phyloP scores from a whole-genome alignment of 2,797 vertebrate species.

The Pseudocheirus occidentalis region DNA sequence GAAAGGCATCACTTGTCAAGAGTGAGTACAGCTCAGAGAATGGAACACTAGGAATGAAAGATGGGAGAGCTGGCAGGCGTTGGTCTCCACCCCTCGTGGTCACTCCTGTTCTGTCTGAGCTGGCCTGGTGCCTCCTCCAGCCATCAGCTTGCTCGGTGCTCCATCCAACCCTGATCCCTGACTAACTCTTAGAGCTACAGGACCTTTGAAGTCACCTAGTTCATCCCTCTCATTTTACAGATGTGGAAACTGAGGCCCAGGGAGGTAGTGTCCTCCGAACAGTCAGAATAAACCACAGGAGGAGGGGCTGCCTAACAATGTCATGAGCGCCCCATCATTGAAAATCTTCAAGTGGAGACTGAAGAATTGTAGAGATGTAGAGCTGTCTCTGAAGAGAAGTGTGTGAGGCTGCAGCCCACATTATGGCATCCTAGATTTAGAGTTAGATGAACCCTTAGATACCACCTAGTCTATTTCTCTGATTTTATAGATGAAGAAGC shows the following conservation, averaged over 20 bases:
- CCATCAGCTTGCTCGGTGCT: background rate
- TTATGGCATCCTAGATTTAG: background rate
- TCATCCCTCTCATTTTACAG: background rate
- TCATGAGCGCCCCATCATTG: background rate
- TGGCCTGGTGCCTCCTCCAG: background rate
- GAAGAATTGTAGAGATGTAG: background rate
- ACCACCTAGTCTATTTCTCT: background rate
- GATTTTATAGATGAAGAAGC: background rate
- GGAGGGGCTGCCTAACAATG: background rate
- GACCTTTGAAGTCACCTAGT: background rate
- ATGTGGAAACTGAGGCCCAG: background rate
- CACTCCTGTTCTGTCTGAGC: fast-evolving
- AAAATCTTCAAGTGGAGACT: background rate
- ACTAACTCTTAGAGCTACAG: background rate
- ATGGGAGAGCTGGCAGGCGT: background rate
- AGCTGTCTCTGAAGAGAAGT: background rate
- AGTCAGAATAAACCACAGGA: background rate
- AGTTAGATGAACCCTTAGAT: background rate
- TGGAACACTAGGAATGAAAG: background rate
- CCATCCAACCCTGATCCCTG: background rate
- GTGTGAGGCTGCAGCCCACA: background rate
- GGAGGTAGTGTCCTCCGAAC: background rate
- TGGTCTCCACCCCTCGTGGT: background rate
- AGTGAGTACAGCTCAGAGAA: fast-evolving
- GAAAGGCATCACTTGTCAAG: background rate